Base-by-base conservation (phyloP, 1,140 invertebrate genomes). In the Cheumatopsyche charites region DNA sequence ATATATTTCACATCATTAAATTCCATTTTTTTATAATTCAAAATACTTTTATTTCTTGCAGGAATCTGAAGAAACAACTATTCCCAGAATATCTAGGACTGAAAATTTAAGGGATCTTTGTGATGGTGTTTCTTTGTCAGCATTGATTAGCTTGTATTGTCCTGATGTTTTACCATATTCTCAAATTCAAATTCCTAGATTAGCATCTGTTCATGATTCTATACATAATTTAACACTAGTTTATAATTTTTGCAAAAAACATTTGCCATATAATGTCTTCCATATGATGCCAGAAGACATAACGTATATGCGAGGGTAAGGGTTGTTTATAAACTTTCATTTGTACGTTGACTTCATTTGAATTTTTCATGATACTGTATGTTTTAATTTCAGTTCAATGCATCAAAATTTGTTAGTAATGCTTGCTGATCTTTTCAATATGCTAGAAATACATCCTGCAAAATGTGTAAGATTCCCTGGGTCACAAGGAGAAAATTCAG, bases 221-320 rank as follows among this genome's bases (percentile, higher is more conserved):
- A 88, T 98, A 73, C 94, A 97, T 84, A 99, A 99, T 85, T 88
- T 99, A 25, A 89, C 92, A 77, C 86, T 98, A 75, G 91, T 98
- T 49, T 89, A 93, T 79, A 88, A 90, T 77, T 98, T 98, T 85
- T 98, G 95, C 81, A 83, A 88, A 74, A 87, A 89, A 80, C 88
- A 88, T 80, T 87, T 98, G 79, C 94, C 95, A 73, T 91, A 91
- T 82, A 90, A 93, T 78, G 91, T 95, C 79, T 97, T 97, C 86
- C 96, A 98, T 81, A 93, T 98, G 87, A 91, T 91, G 80, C 94
- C 95, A 45, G 96, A 98, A 82, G 97, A 99, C 82, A 90, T 99
- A 62, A 92, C 97, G 25, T 98, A 97, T 80, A 93, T 97, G 88
- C 89, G 95, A 82, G 94, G 94, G 93, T 95, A 81, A 84, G 83